A percentile compares a stretch with the other conserved stretches of the same genome.
Conservation (phyloP, 2,113 vertebrate species). For the Stigmatopora nigra region DNA sequence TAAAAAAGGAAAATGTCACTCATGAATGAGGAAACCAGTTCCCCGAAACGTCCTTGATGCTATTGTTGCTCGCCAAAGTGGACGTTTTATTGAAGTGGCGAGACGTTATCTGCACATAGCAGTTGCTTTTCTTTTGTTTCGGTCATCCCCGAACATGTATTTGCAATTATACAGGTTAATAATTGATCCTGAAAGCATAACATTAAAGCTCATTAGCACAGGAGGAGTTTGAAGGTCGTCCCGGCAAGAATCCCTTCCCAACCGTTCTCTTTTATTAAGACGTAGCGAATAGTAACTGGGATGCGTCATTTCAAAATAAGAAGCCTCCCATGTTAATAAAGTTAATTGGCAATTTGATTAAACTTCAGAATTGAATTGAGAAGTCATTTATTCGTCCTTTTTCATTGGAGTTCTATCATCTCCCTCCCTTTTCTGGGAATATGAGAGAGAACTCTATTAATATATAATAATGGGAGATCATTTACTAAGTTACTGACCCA, state of each 20-base stretch:
- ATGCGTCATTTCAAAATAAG: slow-evolving; percentile 56
- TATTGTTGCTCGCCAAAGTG: not conserved
- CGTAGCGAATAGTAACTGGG: slow-evolving; percentile 40
- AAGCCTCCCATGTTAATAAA: slow-evolving; percentile 53
- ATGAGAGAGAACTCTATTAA: slow-evolving; percentile 52
- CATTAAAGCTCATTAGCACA: slow-evolving; percentile 59
- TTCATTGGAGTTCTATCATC: slow-evolving; percentile 51
- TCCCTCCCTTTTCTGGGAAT: slow-evolving; percentile 28
- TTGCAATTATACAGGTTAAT: slow-evolving; percentile 41
- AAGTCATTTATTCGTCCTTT: slow-evolving; percentile 57
- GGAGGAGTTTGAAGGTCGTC: slow-evolving; percentile 53
- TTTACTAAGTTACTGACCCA: slow-evolving; percentile 52
- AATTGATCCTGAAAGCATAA: slow-evolving; percentile 43
- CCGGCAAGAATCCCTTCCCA: slow-evolving; percentile 37
- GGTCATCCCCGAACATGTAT: slow-evolving; percentile 18
- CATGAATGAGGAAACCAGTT: not conserved
- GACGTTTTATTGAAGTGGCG: not conserved
- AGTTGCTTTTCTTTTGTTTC: not conserved
- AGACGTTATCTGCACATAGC: not conserved
- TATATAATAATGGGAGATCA: slow-evolving; percentile 53
- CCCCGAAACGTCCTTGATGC: not conserved
- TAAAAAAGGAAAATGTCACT: too few relatives aligned
- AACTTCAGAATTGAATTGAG: slow-evolving; percentile 54
- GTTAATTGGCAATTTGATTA: slow-evolving; percentile 67
- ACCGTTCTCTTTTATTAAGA: slow-evolving; percentile 44